phyloP scores from a whole-genome alignment of 1,140 invertebrate genomes.

The Drosophila kurseongensis region DNA sequence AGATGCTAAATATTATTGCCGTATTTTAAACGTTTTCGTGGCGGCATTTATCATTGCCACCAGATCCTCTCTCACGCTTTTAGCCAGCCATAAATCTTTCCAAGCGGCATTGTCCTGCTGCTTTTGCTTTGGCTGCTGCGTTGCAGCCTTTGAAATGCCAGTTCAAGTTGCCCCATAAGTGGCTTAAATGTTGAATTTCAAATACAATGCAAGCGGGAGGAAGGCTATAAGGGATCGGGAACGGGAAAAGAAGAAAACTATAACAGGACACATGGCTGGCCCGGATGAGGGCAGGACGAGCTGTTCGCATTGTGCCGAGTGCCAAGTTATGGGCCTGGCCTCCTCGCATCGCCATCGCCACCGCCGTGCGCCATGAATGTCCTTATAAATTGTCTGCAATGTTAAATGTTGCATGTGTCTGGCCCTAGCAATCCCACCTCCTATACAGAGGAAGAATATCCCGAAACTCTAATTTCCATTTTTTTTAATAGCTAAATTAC shows the following conservation, averaged over 20 bases:
- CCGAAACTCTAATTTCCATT: background rate
- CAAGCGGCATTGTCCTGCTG: conserved; percentile 73
- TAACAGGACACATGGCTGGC: conserved; percentile 41
- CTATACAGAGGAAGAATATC: conserved; percentile 9
- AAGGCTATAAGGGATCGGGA: conserved; percentile 1
- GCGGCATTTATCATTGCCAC: conserved; percentile 55
- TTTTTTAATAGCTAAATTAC: background rate
- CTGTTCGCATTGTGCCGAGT: conserved; percentile 67
- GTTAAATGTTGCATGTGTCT: conserved; percentile 78
- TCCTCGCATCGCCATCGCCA: conserved; percentile 40
- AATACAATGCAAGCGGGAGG: conserved; percentile 64
- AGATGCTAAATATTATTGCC: conserved; percentile 66
- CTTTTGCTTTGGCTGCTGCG: conserved; percentile 27
- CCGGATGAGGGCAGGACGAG: conserved; percentile 53
- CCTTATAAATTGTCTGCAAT: conserved; percentile 82
- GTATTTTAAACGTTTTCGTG: conserved; percentile 65
- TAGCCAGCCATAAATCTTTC: conserved; percentile 70
- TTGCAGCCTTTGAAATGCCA: conserved; percentile 78
- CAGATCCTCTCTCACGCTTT: conserved; percentile 45
- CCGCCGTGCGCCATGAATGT: conserved; percentile 75
- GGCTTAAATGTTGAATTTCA: conserved; percentile 81
- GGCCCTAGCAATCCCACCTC: conserved; percentile 12
- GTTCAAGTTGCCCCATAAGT: conserved; percentile 78
- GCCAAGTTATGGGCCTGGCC: conserved; percentile 67
- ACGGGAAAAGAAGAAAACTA: conserved; percentile 35